A percentile compares a stretch with the other conserved stretches of the same genome.
Evolutionary conservation across 2,888 invertebrate species (phyloP).

Genomic region (Pollenia labialis): DNA sequence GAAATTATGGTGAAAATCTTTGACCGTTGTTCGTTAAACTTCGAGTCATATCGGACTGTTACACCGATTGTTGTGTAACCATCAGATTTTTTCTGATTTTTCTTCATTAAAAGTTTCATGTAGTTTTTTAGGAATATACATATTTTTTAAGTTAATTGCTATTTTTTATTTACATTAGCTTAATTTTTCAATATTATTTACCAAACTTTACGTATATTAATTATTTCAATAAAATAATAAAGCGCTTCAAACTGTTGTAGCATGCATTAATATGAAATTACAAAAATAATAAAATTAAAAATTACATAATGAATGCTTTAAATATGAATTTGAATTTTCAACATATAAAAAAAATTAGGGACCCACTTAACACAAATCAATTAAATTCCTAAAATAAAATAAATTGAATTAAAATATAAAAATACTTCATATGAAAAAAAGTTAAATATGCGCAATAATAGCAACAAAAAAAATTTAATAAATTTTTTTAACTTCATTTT

Average conservation of each 20-base stretch:
- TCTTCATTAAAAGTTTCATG: no score
- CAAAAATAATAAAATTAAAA: slow-evolving; percentile 7
- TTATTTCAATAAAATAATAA: slow-evolving; percentile 3
- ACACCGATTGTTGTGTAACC: no score
- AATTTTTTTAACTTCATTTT: slow-evolving; percentile 40
- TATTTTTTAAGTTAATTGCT: not conserved
- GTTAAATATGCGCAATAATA: slow-evolving; percentile 47
- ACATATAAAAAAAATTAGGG: slow-evolving; percentile 66
- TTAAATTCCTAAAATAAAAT: slow-evolving; percentile 48
- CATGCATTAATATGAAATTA: slow-evolving; percentile 52
- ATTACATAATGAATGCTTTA: slow-evolving; percentile 60
- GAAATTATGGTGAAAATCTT: no score
- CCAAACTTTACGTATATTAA: not conserved
- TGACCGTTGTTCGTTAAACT: no score
- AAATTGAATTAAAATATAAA: slow-evolving; percentile 18
- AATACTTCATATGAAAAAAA: slow-evolving; percentile 35
- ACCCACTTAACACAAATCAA: slow-evolving; percentile 67
- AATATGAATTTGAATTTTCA: slow-evolving; percentile 59
- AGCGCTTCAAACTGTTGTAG: slow-evolving; percentile 63
- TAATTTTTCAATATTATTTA: not conserved
- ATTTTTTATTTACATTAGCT: not conserved
- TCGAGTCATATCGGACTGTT: no score
- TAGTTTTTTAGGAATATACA: not conserved
- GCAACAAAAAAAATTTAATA: not conserved
- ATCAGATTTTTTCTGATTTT: no score